These are phyloP conservation scores for Etheostoma perlongum DNA, from an alignment of 2,797 vertebrate species.

Conservation along the genomic window DNA sequence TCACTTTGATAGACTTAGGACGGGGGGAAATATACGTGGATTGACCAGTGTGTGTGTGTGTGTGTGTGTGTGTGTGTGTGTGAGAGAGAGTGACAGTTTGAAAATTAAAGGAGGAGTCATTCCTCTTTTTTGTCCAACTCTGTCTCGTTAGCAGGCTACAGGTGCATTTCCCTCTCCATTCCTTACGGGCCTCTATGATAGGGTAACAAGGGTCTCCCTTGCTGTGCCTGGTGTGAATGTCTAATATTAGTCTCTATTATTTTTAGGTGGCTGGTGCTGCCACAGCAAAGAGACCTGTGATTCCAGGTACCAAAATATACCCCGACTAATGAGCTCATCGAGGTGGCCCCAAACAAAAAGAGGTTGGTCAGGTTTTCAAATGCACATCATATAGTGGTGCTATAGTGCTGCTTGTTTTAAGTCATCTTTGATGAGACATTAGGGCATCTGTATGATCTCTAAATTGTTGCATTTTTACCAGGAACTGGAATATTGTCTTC, in stretches of 20 bases:
- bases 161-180: slow-evolving; percentile 65
- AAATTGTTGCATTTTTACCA: slow-evolving; percentile 63
- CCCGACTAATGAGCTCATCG: slow-evolving; percentile 87
- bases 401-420: background rate
- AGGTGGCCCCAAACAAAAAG: slow-evolving; percentile 85
- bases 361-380: slow-evolving; percentile 75
- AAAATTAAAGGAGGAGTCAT: slow-evolving; percentile 8
- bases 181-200: slow-evolving; percentile 58
- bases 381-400: slow-evolving; percentile 17
- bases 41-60: background rate
- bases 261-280: slow-evolving; percentile 89
- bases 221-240: slow-evolving; percentile 54
- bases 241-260: slow-evolving; percentile 77
- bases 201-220: slow-evolving; percentile 54
- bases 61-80: background rate
- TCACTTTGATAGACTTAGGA: slow-evolving; percentile 24
- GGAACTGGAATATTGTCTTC: slow-evolving; percentile 88
- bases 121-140: background rate
- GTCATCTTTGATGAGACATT: background rate
- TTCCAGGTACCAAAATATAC: slow-evolving; percentile 89
- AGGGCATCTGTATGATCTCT: slow-evolving; percentile 28
- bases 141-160: slow-evolving; percentile 42
- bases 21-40: slow-evolving; percentile 11
- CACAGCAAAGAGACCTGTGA: slow-evolving; percentile 89
- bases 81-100: background rate